Percentiles rank a stretch among this genome's conserved stretches.
phyloP scores from a whole-genome alignment of 1,140 invertebrate species.

The Drosophila sturtevanti region DNA sequence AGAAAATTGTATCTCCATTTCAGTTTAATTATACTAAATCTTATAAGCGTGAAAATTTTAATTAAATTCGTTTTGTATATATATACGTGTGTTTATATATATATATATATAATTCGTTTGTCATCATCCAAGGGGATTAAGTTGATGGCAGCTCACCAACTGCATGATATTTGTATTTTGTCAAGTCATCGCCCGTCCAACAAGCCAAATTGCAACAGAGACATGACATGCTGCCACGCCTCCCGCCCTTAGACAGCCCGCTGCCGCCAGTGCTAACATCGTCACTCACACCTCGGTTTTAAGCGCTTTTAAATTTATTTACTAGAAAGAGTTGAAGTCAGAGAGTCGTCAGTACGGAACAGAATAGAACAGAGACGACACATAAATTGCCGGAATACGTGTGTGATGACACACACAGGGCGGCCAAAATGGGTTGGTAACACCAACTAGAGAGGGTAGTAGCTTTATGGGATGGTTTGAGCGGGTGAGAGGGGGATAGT shows the following conservation, averaged over 20 bases:
- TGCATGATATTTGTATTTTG: constrained; percentile 46
- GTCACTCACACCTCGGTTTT: constrained; percentile 44
- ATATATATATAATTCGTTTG: constrained; percentile 64
- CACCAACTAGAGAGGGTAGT: neutral
- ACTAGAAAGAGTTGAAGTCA: constrained; percentile 36
- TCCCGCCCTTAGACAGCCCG: neutral
- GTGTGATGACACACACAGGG: constrained; percentile 65
- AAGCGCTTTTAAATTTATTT: constrained; percentile 78
- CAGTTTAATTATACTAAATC: neutral
- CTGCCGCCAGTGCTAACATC: neutral
- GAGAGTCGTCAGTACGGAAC: constrained; percentile 7
- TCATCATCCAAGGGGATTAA: constrained; percentile 42
- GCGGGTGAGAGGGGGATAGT: neutral
- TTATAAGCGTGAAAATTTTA: constrained; percentile 54
- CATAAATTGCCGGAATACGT: constrained; percentile 77
- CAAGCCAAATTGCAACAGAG: constrained; percentile 65
- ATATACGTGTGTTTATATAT: constrained; percentile 64
- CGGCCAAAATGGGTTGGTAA: constrained; percentile 21
- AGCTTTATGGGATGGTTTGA: neutral
- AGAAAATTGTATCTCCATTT: neutral
- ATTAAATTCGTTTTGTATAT: constrained; percentile 73
- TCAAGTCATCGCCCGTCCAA: constrained; percentile 61
- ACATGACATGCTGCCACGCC: constrained; percentile 14
- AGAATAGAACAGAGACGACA: constrained; percentile 51
- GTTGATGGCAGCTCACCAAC: constrained; percentile 24